Evolutionary conservation across 1,140 invertebrate genomes (phyloP), one percentile per base, ranked within the genome.

Genomic region (Oedothorax gibbosus): DNA sequence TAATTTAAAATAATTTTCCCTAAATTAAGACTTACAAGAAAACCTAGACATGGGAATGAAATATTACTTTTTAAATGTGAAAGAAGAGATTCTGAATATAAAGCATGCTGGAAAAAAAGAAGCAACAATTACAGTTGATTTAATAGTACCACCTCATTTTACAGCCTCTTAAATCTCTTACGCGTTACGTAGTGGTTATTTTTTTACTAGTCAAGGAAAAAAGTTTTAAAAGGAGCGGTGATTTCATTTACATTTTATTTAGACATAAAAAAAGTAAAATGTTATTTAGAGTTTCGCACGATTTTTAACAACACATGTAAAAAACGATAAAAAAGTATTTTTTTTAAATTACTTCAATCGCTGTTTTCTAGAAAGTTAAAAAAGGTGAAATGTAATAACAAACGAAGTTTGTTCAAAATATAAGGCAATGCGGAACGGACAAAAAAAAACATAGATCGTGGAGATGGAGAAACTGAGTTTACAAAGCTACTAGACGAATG

Each of bases 331-430:
- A 75, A 75, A 75, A 75, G 4, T 20, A 11, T 71, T 18, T 80
- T 80, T 71, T 20, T 49, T 71, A 81, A 81, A 81, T 60, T 71
- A 71, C 62, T 81, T 65, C 78, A 71, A 71, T 81, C 64, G 66
- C 20, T 60, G 65, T 49, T 66, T 21, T 35, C 56, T 71, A 18
- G 14, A 62, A 81, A 81, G 5, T 2, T 11, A 51, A 64, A 77
- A 77, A 35, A 79, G 7, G 64, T 49, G 12, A 57, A 49, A 20
- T 65, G 18, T 53, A 35, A 15, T 54, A 68, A 68, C 56, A 68
- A 79, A 80, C 69, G 60, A 80, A 69, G 18, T 2, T 56, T 51
- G 35, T 49, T 68, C 62, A 9, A 35, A 21, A 54, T 35, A 35
- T 35, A 35, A 35, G 35, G 35, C 35, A 35, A 35, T 35, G 35